Percentiles rank a stretch among this genome's conserved stretches.
These are phyloP conservation scores for Sminthurinus signatus DNA, from an alignment of 1,140 invertebrate species.

Conservation along the genomic window DNA sequence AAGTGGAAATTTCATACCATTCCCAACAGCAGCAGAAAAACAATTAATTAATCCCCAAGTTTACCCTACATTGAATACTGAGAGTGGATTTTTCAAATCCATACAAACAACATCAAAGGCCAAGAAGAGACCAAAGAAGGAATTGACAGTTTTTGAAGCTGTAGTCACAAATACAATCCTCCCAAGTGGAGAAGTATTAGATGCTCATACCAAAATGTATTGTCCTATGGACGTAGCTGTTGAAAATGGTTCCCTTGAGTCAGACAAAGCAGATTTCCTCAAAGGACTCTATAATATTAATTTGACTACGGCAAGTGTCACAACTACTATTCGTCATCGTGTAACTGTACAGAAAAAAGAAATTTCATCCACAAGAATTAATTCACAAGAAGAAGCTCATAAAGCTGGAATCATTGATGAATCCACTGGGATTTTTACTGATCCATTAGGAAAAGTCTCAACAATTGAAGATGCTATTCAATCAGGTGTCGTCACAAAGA, in stretches of 20 bases:
- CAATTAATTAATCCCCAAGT: slow-evolving; percentile 31
- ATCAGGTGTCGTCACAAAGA: neutral
- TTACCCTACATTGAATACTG: slow-evolving; percentile 17
- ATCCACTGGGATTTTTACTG: slow-evolving; percentile 65
- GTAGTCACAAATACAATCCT: slow-evolving; percentile 75
- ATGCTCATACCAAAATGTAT: slow-evolving; percentile 65
- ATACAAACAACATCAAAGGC: neutral
- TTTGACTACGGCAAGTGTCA: slow-evolving; percentile 74
- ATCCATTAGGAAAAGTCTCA: slow-evolving; percentile 68
- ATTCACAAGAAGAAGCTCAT: slow-evolving; percentile 52
- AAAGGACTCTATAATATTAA: slow-evolving; percentile 76
- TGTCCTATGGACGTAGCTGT: slow-evolving; percentile 80
- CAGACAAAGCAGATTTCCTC: slow-evolving; percentile 74
- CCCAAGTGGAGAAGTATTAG: slow-evolving; percentile 74
- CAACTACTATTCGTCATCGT: slow-evolving; percentile 68
- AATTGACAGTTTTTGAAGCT: slow-evolving; percentile 76
- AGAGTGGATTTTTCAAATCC: slow-evolving; percentile 28
- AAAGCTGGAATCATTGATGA: slow-evolving; percentile 73
- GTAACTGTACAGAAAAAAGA: slow-evolving; percentile 59
- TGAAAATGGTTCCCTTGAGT: slow-evolving; percentile 70
- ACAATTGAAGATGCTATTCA: slow-evolving; percentile 72
- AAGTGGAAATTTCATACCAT: slow-evolving; percentile 11
- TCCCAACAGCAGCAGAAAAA: slow-evolving; percentile 43
- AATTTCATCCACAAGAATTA: slow-evolving; percentile 45
- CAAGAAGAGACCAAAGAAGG: slow-evolving; percentile 46